Evolutionary conservation across 2,113 vertebrate genomes (phyloP), one percentile per base, ranked within the genome.

Genomic region (Gadus macrocephalus): DNA sequence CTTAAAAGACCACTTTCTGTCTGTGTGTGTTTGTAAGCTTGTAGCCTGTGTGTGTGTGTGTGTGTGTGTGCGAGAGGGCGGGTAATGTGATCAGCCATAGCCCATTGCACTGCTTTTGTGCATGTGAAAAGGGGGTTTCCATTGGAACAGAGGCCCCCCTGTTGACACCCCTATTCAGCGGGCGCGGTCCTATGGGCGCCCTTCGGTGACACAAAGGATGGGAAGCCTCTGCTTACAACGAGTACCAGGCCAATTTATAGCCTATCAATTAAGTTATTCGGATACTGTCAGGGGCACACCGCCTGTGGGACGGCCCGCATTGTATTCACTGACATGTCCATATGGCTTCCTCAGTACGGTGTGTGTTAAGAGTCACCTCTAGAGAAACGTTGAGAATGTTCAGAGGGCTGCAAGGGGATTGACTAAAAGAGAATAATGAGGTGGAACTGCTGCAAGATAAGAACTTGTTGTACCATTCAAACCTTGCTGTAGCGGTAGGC

Each of bases 81-180:
- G 80, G 82, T 90, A 92, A 92, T 83, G 77, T 5, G 83, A 91
- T 91, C 90, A 90, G 71, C 72, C 72, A 78, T 17, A 77, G 80
- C 68, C 64, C 73, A 80, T 72, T 76, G 76, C 62, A 73, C 75
- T 35, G 68, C 73, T 80, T 86, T 86, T 88, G 83, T 88, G 72
- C 86, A 28, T 86, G 75, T 88, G 71, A 83, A 81, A 49, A 74
- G 80, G 61, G 53, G 83, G 84, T 82, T 89, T 87, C 86, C 74
- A 77, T 38, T 81, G 88, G 85, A 89, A 91, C 17, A 81, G 81
- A 89, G 78, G 86, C 88, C 78, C 75, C 69, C 69, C 59, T 62
- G 61, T 66, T 67, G 71, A 70, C 25, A 78, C 81, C 64, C 8
- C 72, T 62, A 62, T 69, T 73, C 58, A 70, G 4, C 2, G 5